Conservation (phyloP, 2,888 invertebrate species). For the Eremobia ochroleuca region DNA sequence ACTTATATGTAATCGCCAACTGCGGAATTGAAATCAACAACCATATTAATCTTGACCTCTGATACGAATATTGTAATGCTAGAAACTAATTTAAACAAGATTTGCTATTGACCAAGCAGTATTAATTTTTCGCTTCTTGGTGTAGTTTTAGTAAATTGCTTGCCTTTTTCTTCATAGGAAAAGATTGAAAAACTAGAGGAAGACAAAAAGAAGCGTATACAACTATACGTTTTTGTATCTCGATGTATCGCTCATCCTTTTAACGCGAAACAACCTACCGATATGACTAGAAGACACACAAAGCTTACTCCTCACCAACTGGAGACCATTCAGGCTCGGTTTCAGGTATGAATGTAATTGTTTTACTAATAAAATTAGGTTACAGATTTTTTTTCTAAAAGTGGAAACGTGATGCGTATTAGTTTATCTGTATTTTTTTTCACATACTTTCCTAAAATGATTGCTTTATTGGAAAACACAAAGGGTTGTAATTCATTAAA, state of each 20-base stretch:
- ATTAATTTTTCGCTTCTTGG: background rate
- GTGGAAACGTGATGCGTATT: no score
- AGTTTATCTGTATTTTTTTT: background rate
- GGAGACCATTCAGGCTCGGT: slow-evolving; percentile 97
- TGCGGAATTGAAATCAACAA: slow-evolving; percentile 18
- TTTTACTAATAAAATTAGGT: background rate
- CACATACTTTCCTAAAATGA: background rate
- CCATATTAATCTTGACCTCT: slow-evolving; percentile 14
- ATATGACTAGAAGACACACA: slow-evolving; percentile 98
- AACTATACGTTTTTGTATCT: slow-evolving; percentile 99
- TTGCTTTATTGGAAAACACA: background rate
- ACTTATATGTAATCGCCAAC: slow-evolving; percentile 4
- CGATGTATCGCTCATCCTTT: slow-evolving; percentile 99
- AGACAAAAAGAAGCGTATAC: slow-evolving; percentile 97
- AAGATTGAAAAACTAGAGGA: slow-evolving; percentile 99
- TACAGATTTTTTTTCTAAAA: background rate
- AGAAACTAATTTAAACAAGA: slow-evolving; percentile 4
- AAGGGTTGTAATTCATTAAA: background rate
- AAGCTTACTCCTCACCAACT: slow-evolving; percentile 99
- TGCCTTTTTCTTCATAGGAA: slow-evolving; percentile 90
- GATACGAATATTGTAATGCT: slow-evolving; percentile 18
- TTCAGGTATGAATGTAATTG: slow-evolving; percentile 93
- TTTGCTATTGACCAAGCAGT: background rate
- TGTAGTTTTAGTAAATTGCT: slow-evolving; percentile 24
- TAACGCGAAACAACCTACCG: slow-evolving; percentile 99